Conservation (phyloP, 1,140 invertebrate genomes). For the Pseudomyrmex concolor region DNA sequence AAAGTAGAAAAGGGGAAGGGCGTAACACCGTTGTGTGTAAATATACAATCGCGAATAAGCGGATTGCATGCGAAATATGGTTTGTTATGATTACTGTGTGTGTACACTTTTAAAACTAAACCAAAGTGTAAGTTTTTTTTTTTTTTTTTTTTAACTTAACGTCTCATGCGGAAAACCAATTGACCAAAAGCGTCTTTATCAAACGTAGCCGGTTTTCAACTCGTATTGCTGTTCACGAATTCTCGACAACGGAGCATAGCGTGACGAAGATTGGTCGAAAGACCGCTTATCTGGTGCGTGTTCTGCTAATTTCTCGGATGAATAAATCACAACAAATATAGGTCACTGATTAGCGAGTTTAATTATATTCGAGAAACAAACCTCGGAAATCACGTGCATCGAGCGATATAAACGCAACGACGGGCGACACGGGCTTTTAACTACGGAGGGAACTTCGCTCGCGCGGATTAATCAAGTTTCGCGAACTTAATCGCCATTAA, state of each 20-base stretch:
- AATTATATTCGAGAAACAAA: not conserved
- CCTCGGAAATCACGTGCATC: not conserved
- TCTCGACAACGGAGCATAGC: not conserved
- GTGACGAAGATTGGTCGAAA: not conserved
- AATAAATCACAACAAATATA: not conserved
- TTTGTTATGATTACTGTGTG: not conserved
- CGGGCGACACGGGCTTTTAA: not conserved
- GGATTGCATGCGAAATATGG: slow-evolving; percentile 15
- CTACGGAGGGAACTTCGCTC: slow-evolving; percentile 3
- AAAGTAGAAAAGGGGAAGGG: too few relatives aligned
- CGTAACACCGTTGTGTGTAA: not conserved
- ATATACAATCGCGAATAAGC: slow-evolving; percentile 7
- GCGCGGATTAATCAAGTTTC: slow-evolving; percentile 45
- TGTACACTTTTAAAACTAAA: not conserved
- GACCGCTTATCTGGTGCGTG: not conserved
- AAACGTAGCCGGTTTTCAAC: not conserved
- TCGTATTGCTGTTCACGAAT: not conserved
- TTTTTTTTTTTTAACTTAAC: too few relatives aligned
- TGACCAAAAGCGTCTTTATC: slow-evolving; percentile 4
- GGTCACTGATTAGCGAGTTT: not conserved
- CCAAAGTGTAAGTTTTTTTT: not conserved
- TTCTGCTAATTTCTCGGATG: not conserved
- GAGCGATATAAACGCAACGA: not conserved
- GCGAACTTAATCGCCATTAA: slow-evolving; percentile 28
- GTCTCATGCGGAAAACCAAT: not conserved